These are phyloP conservation scores for Axea sp. DNA, from an alignment of 2,888 invertebrate genomes.

Conservation along the genomic window DNA sequence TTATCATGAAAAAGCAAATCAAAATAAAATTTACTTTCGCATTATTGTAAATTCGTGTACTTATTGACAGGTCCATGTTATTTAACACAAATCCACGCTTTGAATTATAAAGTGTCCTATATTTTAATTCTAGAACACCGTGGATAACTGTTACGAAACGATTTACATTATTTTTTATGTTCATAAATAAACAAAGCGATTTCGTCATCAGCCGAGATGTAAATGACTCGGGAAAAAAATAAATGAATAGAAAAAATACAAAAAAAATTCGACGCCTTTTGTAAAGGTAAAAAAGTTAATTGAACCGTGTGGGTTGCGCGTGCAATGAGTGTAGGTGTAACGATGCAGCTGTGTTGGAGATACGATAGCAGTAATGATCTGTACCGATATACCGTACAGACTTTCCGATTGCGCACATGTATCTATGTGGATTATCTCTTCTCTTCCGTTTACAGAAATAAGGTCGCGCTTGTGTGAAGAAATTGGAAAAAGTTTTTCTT, in stretches of 20 bases:
- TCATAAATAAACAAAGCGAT: conserved; percentile 32
- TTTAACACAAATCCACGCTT: no score
- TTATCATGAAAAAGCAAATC: no score
- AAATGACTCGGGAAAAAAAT: conserved; percentile 10
- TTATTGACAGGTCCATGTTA: no score
- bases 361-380: conserved; percentile 45
- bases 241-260: background rate
- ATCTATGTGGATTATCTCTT: conserved; percentile 59
- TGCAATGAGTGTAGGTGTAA: conserved; percentile 50
- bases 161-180: no score
- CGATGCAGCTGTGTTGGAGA: conserved; percentile 29
- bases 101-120: no score
- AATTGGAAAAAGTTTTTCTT: conserved; percentile 34
- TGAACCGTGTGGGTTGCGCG: conserved; percentile 36
- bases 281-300: conserved; percentile 33
- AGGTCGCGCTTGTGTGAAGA: conserved; percentile 63
- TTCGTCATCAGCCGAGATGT: conserved; percentile 39
- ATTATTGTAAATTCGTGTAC: no score
- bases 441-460: conserved; percentile 67
- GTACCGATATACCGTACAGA: conserved; percentile 38
- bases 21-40: no score
- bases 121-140: no score
- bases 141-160: no score
- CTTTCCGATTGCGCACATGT: conserved; percentile 45
- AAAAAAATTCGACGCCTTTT: conserved; percentile 52